Percentiles rank a stretch among this genome's conserved stretches.
Conservation (phyloP, 1,140 invertebrate genomes). For the Apis laboriosa region DNA sequence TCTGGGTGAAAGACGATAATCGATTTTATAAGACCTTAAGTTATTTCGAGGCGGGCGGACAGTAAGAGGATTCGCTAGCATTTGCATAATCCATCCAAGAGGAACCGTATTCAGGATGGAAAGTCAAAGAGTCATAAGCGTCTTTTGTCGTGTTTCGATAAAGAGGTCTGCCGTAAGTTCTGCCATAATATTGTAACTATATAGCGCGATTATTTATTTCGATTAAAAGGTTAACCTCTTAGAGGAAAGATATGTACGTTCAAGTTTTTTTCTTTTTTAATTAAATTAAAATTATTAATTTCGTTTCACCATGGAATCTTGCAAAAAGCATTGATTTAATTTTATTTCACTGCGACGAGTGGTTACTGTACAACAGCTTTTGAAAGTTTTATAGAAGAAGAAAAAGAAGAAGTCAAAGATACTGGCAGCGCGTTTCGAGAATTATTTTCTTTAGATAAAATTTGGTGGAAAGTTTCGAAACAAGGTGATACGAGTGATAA, state of each 20-base stretch:
- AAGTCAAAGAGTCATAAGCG: slow-evolving; percentile 35
- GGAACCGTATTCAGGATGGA: slow-evolving; percentile 4
- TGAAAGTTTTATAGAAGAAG: no score
- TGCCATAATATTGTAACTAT: background rate
- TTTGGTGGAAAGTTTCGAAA: background rate
- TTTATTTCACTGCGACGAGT: no score
- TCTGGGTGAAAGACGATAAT: slow-evolving; percentile 11
- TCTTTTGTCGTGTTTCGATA: slow-evolving; percentile 10
- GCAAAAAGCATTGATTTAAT: no score
- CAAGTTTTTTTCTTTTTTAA: no score
- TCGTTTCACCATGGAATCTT: no score
- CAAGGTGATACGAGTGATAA: background rate
- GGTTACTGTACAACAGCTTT: no score
- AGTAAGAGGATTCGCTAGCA: slow-evolving; percentile 54
- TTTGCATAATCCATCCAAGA: slow-evolving; percentile 53
- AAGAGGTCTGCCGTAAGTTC: background rate
- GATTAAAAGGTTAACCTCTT: no score
- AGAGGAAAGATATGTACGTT: no score
- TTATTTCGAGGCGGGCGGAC: background rate
- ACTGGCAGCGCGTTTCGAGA: no score
- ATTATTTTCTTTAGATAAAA: background rate
- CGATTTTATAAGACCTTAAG: slow-evolving; percentile 30
- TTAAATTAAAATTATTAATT: no score
- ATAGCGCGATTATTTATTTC: background rate
- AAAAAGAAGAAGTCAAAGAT: no score